Evolutionary conservation across 2,113 vertebrate genomes (phyloP), one percentile per base, ranked within the genome.

Genomic region (Cololabis saira): DNA sequence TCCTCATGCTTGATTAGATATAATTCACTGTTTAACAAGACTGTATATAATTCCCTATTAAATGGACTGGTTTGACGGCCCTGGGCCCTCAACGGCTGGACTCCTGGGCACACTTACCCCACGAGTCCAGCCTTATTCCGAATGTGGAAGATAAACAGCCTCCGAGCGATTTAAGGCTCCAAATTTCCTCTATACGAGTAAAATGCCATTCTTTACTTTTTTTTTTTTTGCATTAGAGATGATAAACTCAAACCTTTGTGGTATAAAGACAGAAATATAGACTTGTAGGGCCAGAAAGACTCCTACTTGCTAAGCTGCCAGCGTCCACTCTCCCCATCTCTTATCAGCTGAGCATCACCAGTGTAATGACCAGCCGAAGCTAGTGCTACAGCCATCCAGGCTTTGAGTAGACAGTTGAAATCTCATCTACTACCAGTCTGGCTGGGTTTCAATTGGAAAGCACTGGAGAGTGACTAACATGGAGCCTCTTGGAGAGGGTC

Each of bases 1-100:
- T 74, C 82, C 93, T 92, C 86, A 33, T 47, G 85, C 88, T 80
- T 88, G 85, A 92, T 94, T 93, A 3, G 24, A 3, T 91, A 92
- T 93, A 90, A 90, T 93, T 93, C 87, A 93, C 93, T 74, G 53
- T 86, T 87, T 86, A 94, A 91, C 58, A 62, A 86, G 92, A 76
- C 85, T 86, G 90, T 93, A 85, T 91, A 75, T 67, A 90, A 91
- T 91, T 91, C 61, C 85, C 24, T 27, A 57, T 89, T 76, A 87
- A 92, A 68, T 47, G 76, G 66, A 59, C 57, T 89, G 90, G 89
- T 87, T 88, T 71, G 71, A 88, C 40, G 68, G 5, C 90, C 87
- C 87, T 55, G 19, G 52, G 51, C 54, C 40, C 1, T 21, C 61
- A 56, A 70, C 57, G 43, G 52, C 41, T 58, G 54, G 13, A 48